These are phyloP conservation scores for Elegia similella DNA, from an alignment of 2,888 invertebrate species.

Conservation along the genomic window DNA sequence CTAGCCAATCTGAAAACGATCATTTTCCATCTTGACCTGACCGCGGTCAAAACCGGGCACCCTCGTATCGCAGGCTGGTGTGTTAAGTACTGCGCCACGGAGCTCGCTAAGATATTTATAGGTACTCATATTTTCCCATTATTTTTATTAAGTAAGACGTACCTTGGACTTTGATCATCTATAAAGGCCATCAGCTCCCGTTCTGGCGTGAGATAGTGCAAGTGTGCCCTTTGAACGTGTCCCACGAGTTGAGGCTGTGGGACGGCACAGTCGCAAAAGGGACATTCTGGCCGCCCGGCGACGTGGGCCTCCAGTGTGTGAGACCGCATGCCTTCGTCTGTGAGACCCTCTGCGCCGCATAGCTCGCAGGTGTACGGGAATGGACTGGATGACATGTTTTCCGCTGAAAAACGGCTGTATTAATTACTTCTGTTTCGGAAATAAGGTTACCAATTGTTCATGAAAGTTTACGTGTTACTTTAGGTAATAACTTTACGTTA, in stretches of 20 bases:
- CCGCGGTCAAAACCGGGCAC: too few species aligned
- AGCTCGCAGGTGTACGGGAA: conserved; percentile 87
- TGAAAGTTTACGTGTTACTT: too few species aligned
- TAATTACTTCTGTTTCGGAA: not conserved
- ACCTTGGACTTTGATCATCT: conserved; percentile 86
- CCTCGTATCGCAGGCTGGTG: too few species aligned
- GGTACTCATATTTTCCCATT: too few species aligned
- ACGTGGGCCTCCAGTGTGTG: conserved; percentile 91
- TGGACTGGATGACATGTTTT: conserved; percentile 67
- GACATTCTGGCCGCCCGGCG: conserved; percentile 89
- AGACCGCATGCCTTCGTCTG: conserved; percentile 88
- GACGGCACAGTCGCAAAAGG: conserved; percentile 90
- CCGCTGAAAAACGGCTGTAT: conserved; percentile 24
- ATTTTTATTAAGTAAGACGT: conserved; percentile 24
- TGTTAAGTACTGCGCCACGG: too few species aligned
- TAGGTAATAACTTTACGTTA: too few species aligned
- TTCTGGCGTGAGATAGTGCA: conserved; percentile 91
- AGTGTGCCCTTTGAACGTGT: conserved; percentile 92
- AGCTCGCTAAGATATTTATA: too few species aligned
- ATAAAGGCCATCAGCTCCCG: conserved; percentile 89
- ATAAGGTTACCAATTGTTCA: not conserved
- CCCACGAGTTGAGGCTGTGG: conserved; percentile 88
- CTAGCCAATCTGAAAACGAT: too few species aligned
- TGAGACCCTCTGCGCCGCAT: conserved; percentile 91
- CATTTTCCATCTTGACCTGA: too few species aligned